These are phyloP conservation scores for Haliclona indistincta DNA, from an alignment of 37 sponge, comb jelly and placozoan species.

Conservation along the genomic window DNA sequence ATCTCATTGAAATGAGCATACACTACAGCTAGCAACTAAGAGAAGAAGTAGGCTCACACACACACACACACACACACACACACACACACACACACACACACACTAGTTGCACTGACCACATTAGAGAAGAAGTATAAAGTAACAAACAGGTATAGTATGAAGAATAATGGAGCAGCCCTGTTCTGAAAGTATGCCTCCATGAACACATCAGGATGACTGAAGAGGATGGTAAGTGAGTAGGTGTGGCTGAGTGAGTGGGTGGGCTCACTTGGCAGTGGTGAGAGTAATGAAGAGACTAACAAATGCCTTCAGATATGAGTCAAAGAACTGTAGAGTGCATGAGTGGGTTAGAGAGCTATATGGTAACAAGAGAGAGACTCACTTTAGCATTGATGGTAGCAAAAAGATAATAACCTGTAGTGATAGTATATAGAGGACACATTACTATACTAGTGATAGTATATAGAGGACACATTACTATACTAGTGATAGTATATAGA, in stretches of 20 bases:
- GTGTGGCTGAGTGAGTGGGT: not conserved
- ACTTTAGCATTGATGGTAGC: conserved; percentile 36
- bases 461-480: not conserved
- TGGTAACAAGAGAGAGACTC: conserved; percentile 6
- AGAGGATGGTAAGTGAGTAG: not conserved
- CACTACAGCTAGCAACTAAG: conserved; percentile 73
- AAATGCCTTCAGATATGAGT: conserved; percentile 34
- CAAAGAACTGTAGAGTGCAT: conserved; percentile 59
- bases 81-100: too few species aligned
- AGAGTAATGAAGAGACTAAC: conserved; percentile 78
- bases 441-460: not conserved
- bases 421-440: not conserved
- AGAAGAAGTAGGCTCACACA: too few species aligned
- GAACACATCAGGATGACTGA: conserved; percentile 84
- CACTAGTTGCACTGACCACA: conserved; percentile 49
- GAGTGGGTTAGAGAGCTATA: conserved; percentile 45
- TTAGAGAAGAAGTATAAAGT: conserved; percentile 67
- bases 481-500: not conserved
- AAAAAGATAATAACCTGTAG: conserved; percentile 54
- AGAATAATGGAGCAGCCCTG: conserved; percentile 61
- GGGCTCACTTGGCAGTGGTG: conserved; percentile 86
- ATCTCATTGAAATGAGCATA: conserved; percentile 66
- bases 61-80: too few species aligned
- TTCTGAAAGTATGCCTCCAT: conserved; percentile 69
- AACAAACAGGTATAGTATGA: conserved; percentile 69